These are phyloP conservation scores for Aethes cnicana DNA, from an alignment of 2,888 invertebrate genomes.

Conservation along the genomic window DNA sequence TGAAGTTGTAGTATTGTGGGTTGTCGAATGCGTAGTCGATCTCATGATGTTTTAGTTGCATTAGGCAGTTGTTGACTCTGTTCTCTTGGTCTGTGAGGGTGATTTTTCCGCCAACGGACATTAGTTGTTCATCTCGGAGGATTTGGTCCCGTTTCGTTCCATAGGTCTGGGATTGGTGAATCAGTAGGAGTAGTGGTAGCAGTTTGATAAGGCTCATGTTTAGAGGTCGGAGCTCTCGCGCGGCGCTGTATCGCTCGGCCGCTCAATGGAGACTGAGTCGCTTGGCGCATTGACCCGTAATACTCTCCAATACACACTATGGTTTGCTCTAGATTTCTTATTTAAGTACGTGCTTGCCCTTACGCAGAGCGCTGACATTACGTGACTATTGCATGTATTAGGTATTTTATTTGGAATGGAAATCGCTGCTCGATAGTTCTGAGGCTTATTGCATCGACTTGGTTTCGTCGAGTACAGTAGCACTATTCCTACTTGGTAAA, in stretches of 20 bases:
- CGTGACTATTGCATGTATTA: too few species aligned
- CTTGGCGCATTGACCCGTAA: slow-evolving; percentile 19
- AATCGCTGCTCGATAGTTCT: too few species aligned
- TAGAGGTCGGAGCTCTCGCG: slow-evolving; percentile 29
- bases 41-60: slow-evolving; percentile 81
- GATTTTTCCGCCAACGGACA: slow-evolving; percentile 77
- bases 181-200: slow-evolving; percentile 7
- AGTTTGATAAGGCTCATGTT: slow-evolving; percentile 24
- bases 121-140: slow-evolving; percentile 68
- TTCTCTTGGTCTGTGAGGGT: slow-evolving; percentile 73
- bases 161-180: slow-evolving; percentile 38
- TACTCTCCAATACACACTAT: not conserved
- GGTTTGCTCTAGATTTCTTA: not conserved
- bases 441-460: too few species aligned
- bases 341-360: slow-evolving; percentile 10
- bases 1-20: slow-evolving; percentile 83
- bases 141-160: slow-evolving; percentile 62
- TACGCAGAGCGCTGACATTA: not conserved
- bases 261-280: slow-evolving; percentile 33
- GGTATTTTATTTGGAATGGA: too few species aligned
- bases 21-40: slow-evolving; percentile 77
- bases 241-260: slow-evolving; percentile 15
- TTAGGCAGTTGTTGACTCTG: slow-evolving; percentile 80
- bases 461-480: too few species aligned
- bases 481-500: too few species aligned